Base-by-base conservation (phyloP, 2,113 vertebrate species). In the Sphyrna mokarran region DNA sequence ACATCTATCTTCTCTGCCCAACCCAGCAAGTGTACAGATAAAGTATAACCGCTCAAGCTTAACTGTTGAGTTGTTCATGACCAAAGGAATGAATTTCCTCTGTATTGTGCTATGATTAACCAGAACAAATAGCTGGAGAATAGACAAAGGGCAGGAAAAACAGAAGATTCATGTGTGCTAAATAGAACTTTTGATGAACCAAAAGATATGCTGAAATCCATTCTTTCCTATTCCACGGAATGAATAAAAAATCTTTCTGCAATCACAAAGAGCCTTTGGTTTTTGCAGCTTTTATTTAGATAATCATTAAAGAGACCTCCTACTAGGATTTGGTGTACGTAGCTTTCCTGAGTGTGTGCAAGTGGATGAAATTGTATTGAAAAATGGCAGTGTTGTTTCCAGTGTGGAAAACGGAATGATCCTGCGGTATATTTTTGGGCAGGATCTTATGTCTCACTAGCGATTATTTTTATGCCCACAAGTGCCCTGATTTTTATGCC, bases 221-320 rank as follows among this genome's bases (percentile, higher is more conserved):
- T 33, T 33, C 61, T 48, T 26, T 72, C 68, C 63, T 95, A 43
- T 72, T 54, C 26, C 70, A 95, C 29, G 13, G 40, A 95, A 10
- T 72, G 11, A 43, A 72, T 66, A 72, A 61, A 72, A 72, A 94
- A 95, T 37, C 40, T 95, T 72, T 95, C 26, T 95, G 29, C 23
- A 48, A 72, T 72, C 23, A 26, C 37, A 54, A 10, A 16, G 20
- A 70, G 29, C 23, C 13, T 18, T 48, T 72, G 37, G 72, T 29
- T 29, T 48, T 95, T 95, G 40, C 10, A 72, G 68, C 40, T 95
- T 95, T 95, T 95, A 95, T 29, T 95, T 72, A 95, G 40, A 72
- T 69, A 48, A 29, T 43, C 20, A 43, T 70, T 40, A 70, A 40
- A 94, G 37, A 70, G 37, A 94, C n/a, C 72, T 72, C 37, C 23